Base-by-base conservation (phyloP, 2,113 vertebrate genomes). In the Charina bottae region DNA sequence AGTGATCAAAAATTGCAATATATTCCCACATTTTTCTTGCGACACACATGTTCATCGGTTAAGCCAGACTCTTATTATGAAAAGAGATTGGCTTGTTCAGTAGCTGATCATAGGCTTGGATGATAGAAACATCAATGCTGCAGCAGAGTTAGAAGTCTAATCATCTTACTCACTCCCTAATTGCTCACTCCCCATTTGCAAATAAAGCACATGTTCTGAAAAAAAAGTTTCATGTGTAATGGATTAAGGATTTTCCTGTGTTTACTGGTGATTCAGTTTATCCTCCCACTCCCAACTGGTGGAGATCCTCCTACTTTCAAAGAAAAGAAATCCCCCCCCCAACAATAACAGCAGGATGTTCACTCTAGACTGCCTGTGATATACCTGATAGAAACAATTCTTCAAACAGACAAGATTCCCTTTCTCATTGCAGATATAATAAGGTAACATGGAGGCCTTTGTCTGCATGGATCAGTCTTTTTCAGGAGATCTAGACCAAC, bases 41-140 rank as follows among this genome's bases (percentile, higher is more conserved):
- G 3, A 0, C 54, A 21, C 0, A 0, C 1, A 59, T 19, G 9
- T 19, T 88, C 91, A 59, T 46, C 46, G 1, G 7, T 26, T 24
- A 87, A 58, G n/a, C n/a, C 0, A 72, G 26, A 54, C 6, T n/a
- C 17, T 15, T 85, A 53, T 28, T 24, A 21, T 85, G 26, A 60
- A 37, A 58, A 15, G 3, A 59, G 5, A 46, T 78, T 49, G 49
- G 6, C n/a, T 46, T 72, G n/a, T 68, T 28, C 4, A 23, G 62
- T 64, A 72, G 53, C 60, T 46, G 5, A 37, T 91, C 24, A 9
- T 78, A 2, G 37, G 53, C 24, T 42, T 59, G 37, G 21, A 83
- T 58, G 33, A 58, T 83, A 59, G 37, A 42, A 55, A 28, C 54
- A 78, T 17, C 26, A 24, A 19, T 5, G 13, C 15, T 78, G 26